phyloP scores from a whole-genome alignment of 2,113 vertebrate genomes.

The Callipepla squamata region DNA sequence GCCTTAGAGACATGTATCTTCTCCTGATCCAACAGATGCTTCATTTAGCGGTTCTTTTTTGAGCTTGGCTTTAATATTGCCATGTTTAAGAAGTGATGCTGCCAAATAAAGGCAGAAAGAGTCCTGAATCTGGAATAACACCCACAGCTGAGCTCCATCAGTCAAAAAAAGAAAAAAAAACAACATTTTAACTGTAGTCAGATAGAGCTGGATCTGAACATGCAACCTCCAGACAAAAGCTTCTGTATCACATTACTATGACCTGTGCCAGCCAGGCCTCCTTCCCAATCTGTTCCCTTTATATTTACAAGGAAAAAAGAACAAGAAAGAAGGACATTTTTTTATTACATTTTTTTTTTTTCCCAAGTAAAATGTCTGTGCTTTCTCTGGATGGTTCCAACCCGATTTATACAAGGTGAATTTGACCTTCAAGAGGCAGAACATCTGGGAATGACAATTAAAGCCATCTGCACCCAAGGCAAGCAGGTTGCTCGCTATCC shows the following conservation, averaged over 20 bases:
- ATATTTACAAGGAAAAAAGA: slow-evolving; percentile 67
- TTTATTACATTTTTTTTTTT: slow-evolving; percentile 64
- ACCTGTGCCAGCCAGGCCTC: slow-evolving; percentile 45
- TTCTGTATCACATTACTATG: slow-evolving; percentile 33
- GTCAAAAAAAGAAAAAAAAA: background rate
- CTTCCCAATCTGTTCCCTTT: slow-evolving; percentile 64
- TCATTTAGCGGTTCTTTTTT: background rate
- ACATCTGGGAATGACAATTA: slow-evolving; percentile 80
- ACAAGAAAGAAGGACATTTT: slow-evolving; percentile 67
- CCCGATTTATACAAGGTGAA: slow-evolving; percentile 77
- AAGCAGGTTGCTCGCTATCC: slow-evolving; percentile 72
- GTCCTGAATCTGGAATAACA: background rate
- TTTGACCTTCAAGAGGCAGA: slow-evolving; percentile 78
- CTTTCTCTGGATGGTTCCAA: slow-evolving; percentile 71
- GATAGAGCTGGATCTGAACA: slow-evolving; percentile 26
- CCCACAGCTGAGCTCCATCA: background rate
- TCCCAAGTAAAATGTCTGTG: slow-evolving; percentile 71
- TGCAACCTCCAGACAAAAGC: slow-evolving; percentile 13
- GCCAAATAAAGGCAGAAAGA: background rate
- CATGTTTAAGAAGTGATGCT: background rate
- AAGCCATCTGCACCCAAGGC: slow-evolving; percentile 78
- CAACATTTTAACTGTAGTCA: background rate
- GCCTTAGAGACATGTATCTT: fast-evolving
- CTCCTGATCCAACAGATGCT: background rate
- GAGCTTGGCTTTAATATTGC: background rate